These are phyloP conservation scores for Sinonovacula constricta DNA, from an alignment of 1,140 invertebrate genomes.

Conservation along the genomic window DNA sequence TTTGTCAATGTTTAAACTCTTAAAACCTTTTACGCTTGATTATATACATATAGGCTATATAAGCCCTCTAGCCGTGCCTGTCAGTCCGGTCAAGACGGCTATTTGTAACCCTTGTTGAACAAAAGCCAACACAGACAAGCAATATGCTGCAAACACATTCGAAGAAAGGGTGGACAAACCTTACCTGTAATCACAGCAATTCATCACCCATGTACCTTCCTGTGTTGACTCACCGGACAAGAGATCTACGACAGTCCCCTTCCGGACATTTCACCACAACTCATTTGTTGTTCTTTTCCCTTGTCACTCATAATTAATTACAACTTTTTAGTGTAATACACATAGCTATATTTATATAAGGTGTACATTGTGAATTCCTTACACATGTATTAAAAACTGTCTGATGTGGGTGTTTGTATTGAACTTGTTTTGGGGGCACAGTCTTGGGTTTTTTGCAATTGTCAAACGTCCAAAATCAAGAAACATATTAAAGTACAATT, in stretches of 20 bases:
- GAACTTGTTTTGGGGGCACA: no score
- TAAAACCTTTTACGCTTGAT: background rate
- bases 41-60: background rate
- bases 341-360: no score
- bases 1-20: background rate
- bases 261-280: no score
- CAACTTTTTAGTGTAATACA: no score
- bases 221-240: background rate
- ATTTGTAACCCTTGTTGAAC: background rate
- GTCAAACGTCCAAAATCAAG: no score
- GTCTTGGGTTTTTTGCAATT: no score
- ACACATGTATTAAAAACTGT: no score
- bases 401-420: no score
- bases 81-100: background rate
- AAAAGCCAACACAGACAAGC: background rate
- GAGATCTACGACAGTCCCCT: background rate
- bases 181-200: slow-evolving; percentile 14
- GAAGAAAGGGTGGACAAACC: slow-evolving; percentile 19
- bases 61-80: background rate
- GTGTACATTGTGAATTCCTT: no score
- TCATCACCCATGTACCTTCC: background rate
- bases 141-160: background rate
- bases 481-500: no score
- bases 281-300: no score
- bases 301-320: no score